Base-by-base conservation (phyloP, 2,113 vertebrate species). In the Pygoscelis antarcticus region DNA sequence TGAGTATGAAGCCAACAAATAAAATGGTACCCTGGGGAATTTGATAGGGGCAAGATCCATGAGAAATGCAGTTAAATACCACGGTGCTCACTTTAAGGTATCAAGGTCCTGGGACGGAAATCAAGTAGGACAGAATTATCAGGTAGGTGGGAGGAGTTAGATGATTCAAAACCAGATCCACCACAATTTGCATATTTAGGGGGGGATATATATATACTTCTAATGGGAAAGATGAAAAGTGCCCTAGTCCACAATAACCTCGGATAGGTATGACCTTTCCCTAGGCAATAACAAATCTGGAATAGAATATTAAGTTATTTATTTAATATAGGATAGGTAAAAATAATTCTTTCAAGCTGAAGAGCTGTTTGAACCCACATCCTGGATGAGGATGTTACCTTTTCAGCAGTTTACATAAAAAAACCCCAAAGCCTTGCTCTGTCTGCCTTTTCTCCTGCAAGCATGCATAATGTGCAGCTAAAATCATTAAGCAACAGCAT, bases 401-500 rank as follows among this genome's bases (percentile, higher is more conserved):
- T 69, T 87, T 44, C 32, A 83, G 29, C 57, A 83, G 26, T 42
- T 66, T 57, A 42, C 21, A 42, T n/a, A 5, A 78, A 64, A 55
- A 68, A 58, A 32, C 27, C 4, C 19, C 0, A 1, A 87, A 57
- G 26, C 26, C 46, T 78, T 78, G 8, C n/a, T 83, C 61, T 52
- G 38, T 55, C 76, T 87, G 44, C 40, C 32, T 77, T 76, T 84
- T 49, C 38, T 66, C 32, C 42, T 82, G 34, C 46, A 49, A 69
- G 10, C 1, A 0, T 34, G 16, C 46, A 21, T 51, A 78, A 34
- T 0, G 0, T 60, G 27, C 51, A 80, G 40, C 30, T 72, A 69
- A 81, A 85, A 93, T 88, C 83, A 30, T 79, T 74, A 69, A 88
- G 54, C 87, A 90, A 85, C 64, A 88, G 38, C 70, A 36, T 58